Conservation (phyloP, 2,888 invertebrate genomes). For the Aphodius granarius region DNA sequence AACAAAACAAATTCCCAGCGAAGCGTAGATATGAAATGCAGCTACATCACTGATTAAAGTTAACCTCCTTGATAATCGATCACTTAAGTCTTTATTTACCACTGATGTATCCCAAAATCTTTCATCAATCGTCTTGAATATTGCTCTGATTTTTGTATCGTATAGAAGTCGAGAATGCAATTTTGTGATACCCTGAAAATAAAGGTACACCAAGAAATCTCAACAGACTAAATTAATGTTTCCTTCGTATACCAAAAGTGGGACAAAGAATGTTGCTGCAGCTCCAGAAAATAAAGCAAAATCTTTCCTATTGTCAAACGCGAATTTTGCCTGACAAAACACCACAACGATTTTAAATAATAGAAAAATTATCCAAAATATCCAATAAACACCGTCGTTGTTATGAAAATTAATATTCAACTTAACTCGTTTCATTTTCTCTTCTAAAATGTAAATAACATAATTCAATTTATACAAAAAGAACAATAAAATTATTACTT, state of each 20-base stretch:
- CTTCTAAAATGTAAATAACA: constrained; percentile 11
- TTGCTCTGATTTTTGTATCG: constrained; percentile 16
- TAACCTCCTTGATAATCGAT: not conserved
- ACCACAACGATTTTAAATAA: constrained; percentile 14
- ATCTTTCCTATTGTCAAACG: constrained; percentile 5
- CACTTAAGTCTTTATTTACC: not conserved
- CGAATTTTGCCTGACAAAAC: constrained; percentile 19
- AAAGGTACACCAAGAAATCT: not conserved
- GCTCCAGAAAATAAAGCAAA: constrained; percentile 18
- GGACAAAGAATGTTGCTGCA: constrained; percentile 18
- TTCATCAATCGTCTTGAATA: constrained; percentile 16
- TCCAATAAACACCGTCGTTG: constrained; percentile 8
- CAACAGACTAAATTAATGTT: too few relatives aligned
- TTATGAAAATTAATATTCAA: not conserved
- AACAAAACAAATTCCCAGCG: not conserved
- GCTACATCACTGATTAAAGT: constrained; percentile 3
- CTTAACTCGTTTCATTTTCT: constrained; percentile 16
- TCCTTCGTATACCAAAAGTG: constrained; percentile 22
- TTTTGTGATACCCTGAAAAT: constrained; percentile 19
- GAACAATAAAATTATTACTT: too few relatives aligned
- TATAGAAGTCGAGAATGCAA: constrained; percentile 6
- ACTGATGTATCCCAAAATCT: constrained; percentile 25
- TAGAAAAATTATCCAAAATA: constrained; percentile 8
- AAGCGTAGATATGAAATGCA: not conserved
- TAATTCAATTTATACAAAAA: not conserved